phyloP scores from a whole-genome alignment of 2,888 invertebrate species.

The Pseudoips prasinana region DNA sequence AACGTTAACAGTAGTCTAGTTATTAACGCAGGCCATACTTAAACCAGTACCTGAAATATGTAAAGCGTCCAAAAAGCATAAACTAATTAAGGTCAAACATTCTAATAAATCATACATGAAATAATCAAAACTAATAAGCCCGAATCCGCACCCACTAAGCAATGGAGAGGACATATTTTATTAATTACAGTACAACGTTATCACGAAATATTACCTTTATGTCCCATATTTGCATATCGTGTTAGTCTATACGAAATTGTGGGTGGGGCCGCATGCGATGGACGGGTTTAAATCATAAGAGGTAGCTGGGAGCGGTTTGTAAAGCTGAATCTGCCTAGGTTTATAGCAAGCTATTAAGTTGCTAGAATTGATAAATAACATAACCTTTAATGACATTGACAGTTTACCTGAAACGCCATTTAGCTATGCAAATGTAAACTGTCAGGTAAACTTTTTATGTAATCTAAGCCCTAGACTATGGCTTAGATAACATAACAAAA shows the following conservation, averaged over 20 bases:
- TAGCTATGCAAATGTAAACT: no score
- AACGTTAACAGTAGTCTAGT: no score
- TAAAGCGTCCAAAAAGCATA: conserved; percentile 10
- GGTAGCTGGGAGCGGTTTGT: conserved; percentile 6
- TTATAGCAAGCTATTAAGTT: no score
- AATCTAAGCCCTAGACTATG: no score
- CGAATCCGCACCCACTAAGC: conserved; percentile 51
- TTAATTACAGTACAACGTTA: conserved; percentile 72
- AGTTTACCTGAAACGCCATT: no score
- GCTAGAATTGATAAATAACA: no score
- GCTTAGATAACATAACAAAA: no score
- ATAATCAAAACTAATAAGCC: conserved; percentile 61
- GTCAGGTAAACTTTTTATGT: no score
- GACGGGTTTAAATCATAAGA: conserved; percentile 2
- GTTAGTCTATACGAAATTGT: conserved; percentile 61
- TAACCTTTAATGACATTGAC: no score
- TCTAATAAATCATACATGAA: conserved; percentile 57
- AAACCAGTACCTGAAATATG: background rate
- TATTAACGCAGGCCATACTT: background rate
- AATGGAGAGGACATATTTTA: conserved; percentile 71
- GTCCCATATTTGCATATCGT: conserved; percentile 79
- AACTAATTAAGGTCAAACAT: conserved; percentile 53
- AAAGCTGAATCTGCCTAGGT: no score
- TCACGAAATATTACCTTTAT: conserved; percentile 80
- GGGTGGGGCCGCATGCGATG: conserved; percentile 69